Base-by-base conservation (phyloP, 2,888 invertebrate genomes). In the Melanostoma scalare region DNA sequence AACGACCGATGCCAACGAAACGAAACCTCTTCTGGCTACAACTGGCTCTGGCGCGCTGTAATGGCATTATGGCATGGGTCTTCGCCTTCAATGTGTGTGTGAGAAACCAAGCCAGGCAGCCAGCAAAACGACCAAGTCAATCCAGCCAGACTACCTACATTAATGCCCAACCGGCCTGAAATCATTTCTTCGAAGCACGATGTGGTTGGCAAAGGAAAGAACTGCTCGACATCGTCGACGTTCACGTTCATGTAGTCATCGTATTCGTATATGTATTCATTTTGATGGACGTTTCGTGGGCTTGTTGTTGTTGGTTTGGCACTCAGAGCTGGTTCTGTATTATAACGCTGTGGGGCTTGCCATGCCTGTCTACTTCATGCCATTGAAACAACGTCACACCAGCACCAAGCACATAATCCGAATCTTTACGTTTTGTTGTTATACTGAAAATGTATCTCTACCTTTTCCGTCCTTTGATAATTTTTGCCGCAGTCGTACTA, bases 121-220 rank as follows among this genome's bases (percentile, higher is more conserved):
- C 78, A 71, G 78, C 79, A 69, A 78, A 77, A 73, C 78, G 77
- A 78, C 74, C 74, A 46, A 60, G 65, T 53, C 77, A 71, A 48
- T 58, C 44, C 55, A 74, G 48, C 52, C 63, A 69, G 74, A 69
- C 68, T 33, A 82, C 78, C 84, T 74, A 79, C 84, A 84, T 84
- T 65, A 75, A 74, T 79, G 67, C 84, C 78, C 71, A 79, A 84
- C 78, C 79, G 84, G 84, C 84, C 84, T 84, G 84, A 84, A 84
- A 84, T 75, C 56, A 67, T 84, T 78, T 78, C 74, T 61, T 60
- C 84, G 65, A 84, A 79, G 84, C 84, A 84, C 84, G 84, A 84
- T 84, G 71, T 65, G 74, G 20, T 52, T 73, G 71, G 74, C 69
- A 55, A 55, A 55, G 65, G 67, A 77, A 74, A 78, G 69, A 78